Base-by-base conservation (phyloP, 2,113 vertebrate species). In the Colaptes auratus region DNA sequence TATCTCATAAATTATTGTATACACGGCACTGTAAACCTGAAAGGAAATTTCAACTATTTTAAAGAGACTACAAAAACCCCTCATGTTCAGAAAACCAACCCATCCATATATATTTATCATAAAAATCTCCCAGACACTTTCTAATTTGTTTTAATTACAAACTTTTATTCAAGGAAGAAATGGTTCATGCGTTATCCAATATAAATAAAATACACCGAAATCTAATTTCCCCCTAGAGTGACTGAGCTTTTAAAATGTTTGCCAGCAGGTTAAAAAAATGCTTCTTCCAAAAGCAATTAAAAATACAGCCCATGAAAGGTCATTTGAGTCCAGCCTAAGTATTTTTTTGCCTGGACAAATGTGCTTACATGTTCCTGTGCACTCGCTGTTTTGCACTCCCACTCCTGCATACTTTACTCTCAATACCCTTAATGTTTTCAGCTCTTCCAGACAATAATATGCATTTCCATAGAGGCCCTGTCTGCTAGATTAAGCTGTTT, bases 1-100 rank as follows among this genome's bases (percentile, higher is more conserved):
- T 82, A 96, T 97, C 95, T 96, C 88, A 88, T 95, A 97, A 97
- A 97, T 95, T 96, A 96, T 96, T 97, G 94, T 66, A 96, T 92
- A 95, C 66, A 92, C 33, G 71, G 64, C 44, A 94, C 10, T 93
- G 65, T 86, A 97, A 97, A 96, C 71, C 93, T 92, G 93, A 84
- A 96, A 96, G 94, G 69, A 36, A 97, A 97, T 97, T 95, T 93
- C 72, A 90, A 66, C 30, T 91, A 76, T 91, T 94, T 93, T 92
- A 92, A 97, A 97, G 92, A 95, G 96, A 97, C 79, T 89, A 93
- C 27, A 97, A 93, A 96, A 64, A 28, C 15, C 18, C 16, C 17
- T 88, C 75, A 28, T 16, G 18, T 65, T 61, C 59, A 63, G 44
- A 88, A 91, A 91, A 36, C 23, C 28, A 74, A 86, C 27, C 53